A percentile compares a stretch with the other conserved stretches of the same genome.
These are phyloP conservation scores for Perca flavescens DNA, from an alignment of 2,113 vertebrate species.

Conservation along the genomic window DNA sequence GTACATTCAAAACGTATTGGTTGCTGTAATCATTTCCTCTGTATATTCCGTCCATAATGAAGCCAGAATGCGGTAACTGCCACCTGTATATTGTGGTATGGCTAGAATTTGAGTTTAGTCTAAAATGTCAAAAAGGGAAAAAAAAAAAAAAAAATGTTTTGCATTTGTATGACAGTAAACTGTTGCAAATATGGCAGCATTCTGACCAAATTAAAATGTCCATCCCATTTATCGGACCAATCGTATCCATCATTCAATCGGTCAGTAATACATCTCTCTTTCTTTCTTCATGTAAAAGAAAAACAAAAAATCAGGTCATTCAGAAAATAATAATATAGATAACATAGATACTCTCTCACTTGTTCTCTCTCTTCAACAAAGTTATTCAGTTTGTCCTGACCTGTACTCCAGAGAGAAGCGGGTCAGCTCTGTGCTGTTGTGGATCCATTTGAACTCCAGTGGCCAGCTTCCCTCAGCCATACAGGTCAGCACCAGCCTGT, in stretches of 20 bases:
- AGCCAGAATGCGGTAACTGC: background rate
- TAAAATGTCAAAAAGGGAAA: background rate
- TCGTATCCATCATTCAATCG: background rate
- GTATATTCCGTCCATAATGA: background rate
- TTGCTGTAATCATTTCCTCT: background rate
- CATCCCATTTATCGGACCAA: background rate
- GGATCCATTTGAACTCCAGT: slow-evolving; percentile 98
- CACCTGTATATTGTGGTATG: too few relatives aligned
- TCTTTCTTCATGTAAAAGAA: too few relatives aligned
- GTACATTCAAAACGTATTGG: background rate
- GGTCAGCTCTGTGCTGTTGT: slow-evolving; percentile 92
- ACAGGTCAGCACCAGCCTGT: slow-evolving; percentile 97
- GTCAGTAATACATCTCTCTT: background rate
- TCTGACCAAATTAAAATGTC: background rate
- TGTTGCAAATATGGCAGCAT: background rate
- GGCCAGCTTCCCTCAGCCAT: slow-evolving; percentile 99
- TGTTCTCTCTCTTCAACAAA: background rate
- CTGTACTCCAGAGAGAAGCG: slow-evolving; percentile 97
- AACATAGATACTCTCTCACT: too few relatives aligned
- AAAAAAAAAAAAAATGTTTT: background rate
- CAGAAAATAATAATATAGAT: too few relatives aligned
- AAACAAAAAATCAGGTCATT: too few relatives aligned
- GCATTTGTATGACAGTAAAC: background rate
- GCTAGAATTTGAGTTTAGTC: background rate
- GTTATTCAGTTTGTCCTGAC: slow-evolving; percentile 71